Conservation (phyloP, 2,797 vertebrate genomes). For the Sebastiscus tertius region DNA sequence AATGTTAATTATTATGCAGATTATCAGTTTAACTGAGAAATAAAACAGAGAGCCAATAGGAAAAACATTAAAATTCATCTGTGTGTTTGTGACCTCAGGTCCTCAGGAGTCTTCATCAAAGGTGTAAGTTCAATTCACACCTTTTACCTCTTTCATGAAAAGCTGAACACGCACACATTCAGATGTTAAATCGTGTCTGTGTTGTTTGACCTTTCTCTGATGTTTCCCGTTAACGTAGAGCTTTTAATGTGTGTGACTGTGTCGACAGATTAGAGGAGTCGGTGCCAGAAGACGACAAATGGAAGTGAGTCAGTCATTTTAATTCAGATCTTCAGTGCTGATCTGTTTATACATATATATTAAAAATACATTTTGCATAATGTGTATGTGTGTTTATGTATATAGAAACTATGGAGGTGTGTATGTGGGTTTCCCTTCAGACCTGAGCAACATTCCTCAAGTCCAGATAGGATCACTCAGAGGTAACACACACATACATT, state of each 20-base stretch:
- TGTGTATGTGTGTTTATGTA: neutral
- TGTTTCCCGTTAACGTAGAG: neutral
- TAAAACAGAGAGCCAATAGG: neutral
- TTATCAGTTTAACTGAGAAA: neutral
- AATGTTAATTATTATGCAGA: neutral
- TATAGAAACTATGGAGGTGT: conserved; percentile 92
- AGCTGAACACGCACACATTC: neutral
- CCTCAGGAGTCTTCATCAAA: conserved; percentile 42
- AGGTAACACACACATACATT: conserved; percentile 80
- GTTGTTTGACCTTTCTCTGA: conserved; percentile 53
- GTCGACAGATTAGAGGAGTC: conserved; percentile 84
- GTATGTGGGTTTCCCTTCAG: conserved; percentile 89
- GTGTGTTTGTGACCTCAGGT: conserved; percentile 43
- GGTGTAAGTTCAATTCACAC: conserved; percentile 44
- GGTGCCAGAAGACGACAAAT: conserved; percentile 87
- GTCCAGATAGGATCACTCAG: conserved; percentile 82
- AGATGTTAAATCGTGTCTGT: neutral
- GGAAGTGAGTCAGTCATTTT: conserved; percentile 71
- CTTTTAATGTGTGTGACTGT: conserved; percentile 2
- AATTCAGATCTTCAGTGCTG: neutral
- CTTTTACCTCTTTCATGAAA: neutral
- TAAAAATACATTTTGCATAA: neutral
- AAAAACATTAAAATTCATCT: neutral
- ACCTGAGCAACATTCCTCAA: conserved; percentile 79
- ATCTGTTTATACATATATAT: neutral